These are phyloP conservation scores for Coregonus clupeaformis DNA, from an alignment of 2,113 vertebrate genomes.

Conservation along the genomic window DNA sequence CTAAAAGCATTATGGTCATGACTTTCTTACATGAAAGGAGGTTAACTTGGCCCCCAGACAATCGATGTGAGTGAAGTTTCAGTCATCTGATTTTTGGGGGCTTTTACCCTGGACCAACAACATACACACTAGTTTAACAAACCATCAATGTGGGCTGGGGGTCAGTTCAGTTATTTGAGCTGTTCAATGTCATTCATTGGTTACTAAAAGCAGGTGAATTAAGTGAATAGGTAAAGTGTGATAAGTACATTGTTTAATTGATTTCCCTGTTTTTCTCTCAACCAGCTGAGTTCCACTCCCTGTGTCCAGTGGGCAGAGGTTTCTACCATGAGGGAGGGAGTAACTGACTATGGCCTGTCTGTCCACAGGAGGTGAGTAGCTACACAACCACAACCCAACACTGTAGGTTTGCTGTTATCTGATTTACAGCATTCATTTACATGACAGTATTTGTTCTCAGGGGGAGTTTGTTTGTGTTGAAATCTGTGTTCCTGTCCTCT, in stretches of 20 bases:
- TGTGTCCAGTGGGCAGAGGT: conserved; percentile 84
- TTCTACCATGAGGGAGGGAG: conserved; percentile 81
- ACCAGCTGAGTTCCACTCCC: conserved; percentile 82
- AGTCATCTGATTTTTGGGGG: no score
- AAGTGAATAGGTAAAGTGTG: neutral
- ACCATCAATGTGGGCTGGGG: no score
- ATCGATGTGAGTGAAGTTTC: no score
- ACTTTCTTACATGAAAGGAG: no score
- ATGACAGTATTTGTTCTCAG: conserved; percentile 4
- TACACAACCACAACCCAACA: neutral
- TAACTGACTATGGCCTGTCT: conserved; percentile 79
- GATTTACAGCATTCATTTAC: neutral
- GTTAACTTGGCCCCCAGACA: no score
- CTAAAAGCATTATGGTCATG: no score
- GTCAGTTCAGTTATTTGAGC: no score
- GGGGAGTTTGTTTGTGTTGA: neutral
- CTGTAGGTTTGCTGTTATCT: neutral
- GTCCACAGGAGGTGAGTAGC: conserved; percentile 76
- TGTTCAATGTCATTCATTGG: no score
- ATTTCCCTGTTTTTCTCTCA: conserved; percentile 10
- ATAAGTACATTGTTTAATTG: neutral
- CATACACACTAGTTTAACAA: neutral
- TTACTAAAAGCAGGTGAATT: no score
- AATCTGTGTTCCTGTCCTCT: neutral
- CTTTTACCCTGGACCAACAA: no score